phyloP scores from a whole-genome alignment of 2,888 invertebrate genomes.

The Leptothorax acervorum region DNA sequence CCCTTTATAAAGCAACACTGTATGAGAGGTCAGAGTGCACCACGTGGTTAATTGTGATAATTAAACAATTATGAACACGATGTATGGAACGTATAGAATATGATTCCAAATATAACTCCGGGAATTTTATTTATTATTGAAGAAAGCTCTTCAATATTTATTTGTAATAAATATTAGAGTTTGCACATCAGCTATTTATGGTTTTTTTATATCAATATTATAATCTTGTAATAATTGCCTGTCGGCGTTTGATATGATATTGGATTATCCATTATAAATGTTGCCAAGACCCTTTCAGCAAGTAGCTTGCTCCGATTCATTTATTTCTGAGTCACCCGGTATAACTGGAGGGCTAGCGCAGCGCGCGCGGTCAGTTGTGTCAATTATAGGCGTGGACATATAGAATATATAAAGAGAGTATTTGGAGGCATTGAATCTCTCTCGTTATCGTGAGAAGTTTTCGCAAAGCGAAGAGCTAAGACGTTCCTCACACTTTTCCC shows the following conservation, averaged over 20 bases:
- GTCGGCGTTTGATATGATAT: not conserved
- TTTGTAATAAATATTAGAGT: not conserved
- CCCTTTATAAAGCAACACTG: not conserved
- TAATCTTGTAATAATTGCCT: not conserved
- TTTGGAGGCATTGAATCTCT: slow-evolving; percentile 44
- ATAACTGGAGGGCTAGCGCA: slow-evolving; percentile 18
- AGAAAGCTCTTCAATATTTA: not conserved
- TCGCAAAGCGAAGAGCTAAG: not conserved
- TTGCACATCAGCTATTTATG: not conserved
- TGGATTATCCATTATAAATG: not conserved
- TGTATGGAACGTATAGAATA: not conserved
- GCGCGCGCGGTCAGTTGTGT: slow-evolving; percentile 65
- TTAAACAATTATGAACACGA: slow-evolving; percentile 17
- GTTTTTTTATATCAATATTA: not conserved
- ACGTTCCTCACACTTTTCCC: slow-evolving; percentile 10
- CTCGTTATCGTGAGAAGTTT: slow-evolving; percentile 18
- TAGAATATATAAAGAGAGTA: slow-evolving; percentile 32
- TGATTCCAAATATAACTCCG: not conserved
- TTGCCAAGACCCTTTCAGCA: not conserved
- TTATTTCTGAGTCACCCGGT: slow-evolving; percentile 16
- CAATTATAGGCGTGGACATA: slow-evolving; percentile 69
- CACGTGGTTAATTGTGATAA: slow-evolving; percentile 14
- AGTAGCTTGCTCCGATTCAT: not conserved
- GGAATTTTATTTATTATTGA: not conserved
- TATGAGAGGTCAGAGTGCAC: not conserved